phyloP scores from a whole-genome alignment of 2,113 vertebrate species.

The Pycnonotus jocosus region DNA sequence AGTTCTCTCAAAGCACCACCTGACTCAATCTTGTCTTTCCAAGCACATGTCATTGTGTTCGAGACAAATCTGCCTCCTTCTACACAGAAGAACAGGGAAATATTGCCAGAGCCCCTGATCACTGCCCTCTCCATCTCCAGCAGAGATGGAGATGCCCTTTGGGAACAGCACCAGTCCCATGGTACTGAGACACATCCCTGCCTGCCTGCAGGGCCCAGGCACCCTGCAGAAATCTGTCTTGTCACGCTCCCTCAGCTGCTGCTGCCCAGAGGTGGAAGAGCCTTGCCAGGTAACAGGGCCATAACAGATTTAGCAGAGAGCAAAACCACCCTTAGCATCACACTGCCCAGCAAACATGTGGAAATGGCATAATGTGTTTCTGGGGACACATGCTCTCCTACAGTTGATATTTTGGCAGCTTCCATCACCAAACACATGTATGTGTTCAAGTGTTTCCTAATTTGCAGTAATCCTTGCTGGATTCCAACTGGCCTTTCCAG shows the following conservation, averaged over 20 bases:
- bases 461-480: neutral
- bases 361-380: neutral
- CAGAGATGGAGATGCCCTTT: too few species aligned
- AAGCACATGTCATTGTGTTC: neutral
- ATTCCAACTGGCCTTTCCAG: neutral
- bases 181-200: fast-evolving
- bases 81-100: neutral
- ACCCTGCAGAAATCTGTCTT: fast-evolving
- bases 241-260: neutral
- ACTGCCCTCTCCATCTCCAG: fast-evolving
- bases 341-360: neutral
- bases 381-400: neutral
- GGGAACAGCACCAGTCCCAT: fast-evolving
- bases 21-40: neutral
- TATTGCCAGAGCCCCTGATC: neutral
- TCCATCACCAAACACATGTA: neutral
- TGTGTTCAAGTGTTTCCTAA: neutral
- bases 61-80: neutral
- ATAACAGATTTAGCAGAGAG: neutral
- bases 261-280: neutral
- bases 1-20: neutral
- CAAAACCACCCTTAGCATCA: fast-evolving
- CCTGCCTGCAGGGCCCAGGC: too few species aligned
- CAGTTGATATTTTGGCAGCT: neutral
- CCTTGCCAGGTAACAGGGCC: neutral